Base-by-base conservation (phyloP, 2,113 vertebrate genomes). In the Ardeotis arabs region DNA sequence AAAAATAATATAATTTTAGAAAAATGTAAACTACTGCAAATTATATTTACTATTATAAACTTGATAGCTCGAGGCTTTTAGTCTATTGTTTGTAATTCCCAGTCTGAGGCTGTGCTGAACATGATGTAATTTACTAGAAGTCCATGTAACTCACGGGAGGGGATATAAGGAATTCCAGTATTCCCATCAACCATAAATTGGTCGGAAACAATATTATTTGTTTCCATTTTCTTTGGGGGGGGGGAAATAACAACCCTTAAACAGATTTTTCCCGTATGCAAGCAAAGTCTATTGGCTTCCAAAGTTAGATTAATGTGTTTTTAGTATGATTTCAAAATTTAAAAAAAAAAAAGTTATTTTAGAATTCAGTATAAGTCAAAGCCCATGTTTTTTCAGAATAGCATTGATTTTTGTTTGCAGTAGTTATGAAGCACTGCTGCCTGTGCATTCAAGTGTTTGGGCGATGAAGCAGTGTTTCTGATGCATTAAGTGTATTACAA, bases 131-230 rank as follows among this genome's bases (percentile, higher is more conserved):
- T 88, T 93, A 73, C 88, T 49, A 11, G 2, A 84, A 91, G 68
- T 50, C 68, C 5, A 0, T 94, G 86, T 83, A 97, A 78, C 70
- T 73, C 92, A 77, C 1, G 14, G 78, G 84, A 89, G n/a, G 60
- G 58, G 15, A 87, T 62, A 67, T 69, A 87, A 82, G 74, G 89
- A 95, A 95, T 93, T 92, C 84, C 81, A 91, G 84, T 95, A 87
- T 89, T 89, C 77, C 89, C 84, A 95, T 87, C 69, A 90, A 55
- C 39, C 14, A 20, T 35, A 75, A 93, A 94, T 89, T 88, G 91
- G 19, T 90, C 59, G 80, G 73, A 96, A 92, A 90, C 79, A 78
- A 39, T 89, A 56, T 95, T 95, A 94, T 87, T 93, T 93, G 88
- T 90, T 96, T 95, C 80, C 33, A 23, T 92, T 93, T 96, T 55